These are phyloP conservation scores for Stenopsyche tienmushanensis DNA, from an alignment of 1,140 invertebrate genomes.

Conservation along the genomic window DNA sequence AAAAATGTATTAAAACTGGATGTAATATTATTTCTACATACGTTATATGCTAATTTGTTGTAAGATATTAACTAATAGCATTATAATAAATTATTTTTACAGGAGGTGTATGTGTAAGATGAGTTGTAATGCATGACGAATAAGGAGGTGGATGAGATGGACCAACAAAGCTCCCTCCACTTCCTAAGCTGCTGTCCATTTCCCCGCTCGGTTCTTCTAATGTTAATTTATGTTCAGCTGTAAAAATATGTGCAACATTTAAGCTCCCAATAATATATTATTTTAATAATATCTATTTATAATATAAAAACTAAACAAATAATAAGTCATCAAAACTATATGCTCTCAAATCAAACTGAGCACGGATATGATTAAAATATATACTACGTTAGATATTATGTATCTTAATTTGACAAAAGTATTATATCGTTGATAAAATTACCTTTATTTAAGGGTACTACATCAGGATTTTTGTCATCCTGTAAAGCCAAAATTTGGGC, in stretches of 20 bases:
- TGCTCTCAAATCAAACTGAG: background rate
- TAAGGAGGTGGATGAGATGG: conserved; percentile 38
- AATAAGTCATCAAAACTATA: background rate
- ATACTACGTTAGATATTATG: background rate
- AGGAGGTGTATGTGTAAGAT: conserved; percentile 28
- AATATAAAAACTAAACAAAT: no score
- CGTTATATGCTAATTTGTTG: no score
- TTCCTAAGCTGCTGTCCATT: conserved; percentile 12
- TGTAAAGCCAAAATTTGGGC: conserved; percentile 43
- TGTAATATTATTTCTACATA: no score
- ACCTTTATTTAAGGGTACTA: conserved; percentile 86
- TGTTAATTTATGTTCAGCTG: conserved; percentile 32
- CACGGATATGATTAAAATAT: background rate
- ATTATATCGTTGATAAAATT: background rate
- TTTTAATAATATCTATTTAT: conserved; percentile 2
- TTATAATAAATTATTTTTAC: conserved; percentile 11
- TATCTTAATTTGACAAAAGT: background rate
- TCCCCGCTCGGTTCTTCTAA: conserved; percentile 26
- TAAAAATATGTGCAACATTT: background rate
- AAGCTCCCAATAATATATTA: background rate
- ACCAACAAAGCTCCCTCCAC: conserved; percentile 12
- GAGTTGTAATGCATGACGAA: conserved; percentile 27
- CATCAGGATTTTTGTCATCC: conserved; percentile 83
- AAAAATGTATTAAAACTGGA: no score
- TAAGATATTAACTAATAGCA: background rate